phyloP scores from a whole-genome alignment of 2,888 invertebrate genomes.

The Pollenia angustigena region DNA sequence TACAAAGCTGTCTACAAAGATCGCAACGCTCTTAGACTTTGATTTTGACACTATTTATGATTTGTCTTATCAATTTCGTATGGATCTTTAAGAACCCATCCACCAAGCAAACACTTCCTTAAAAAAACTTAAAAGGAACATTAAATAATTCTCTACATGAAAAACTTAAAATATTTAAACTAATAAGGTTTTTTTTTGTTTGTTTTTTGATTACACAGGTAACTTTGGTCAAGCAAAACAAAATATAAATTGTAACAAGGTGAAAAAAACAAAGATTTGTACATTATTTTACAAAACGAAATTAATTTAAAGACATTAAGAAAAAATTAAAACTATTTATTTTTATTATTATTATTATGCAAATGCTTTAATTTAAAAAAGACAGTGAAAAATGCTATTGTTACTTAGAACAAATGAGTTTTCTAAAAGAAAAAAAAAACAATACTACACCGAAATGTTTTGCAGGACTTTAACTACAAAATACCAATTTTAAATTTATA shows the following conservation, averaged over 20 bases:
- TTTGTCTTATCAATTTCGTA: too few relatives aligned
- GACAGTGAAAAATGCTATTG: conserved; percentile 31
- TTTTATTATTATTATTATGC: neutral
- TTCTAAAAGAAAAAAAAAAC: too few relatives aligned
- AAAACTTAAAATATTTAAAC: conserved; percentile 68
- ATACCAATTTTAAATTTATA: neutral
- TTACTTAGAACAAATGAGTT: neutral
- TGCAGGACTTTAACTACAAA: neutral
- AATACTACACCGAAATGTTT: too few relatives aligned
- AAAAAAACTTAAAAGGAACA: conserved; percentile 57
- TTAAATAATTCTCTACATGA: conserved; percentile 72
- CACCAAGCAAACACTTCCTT: conserved; percentile 32
- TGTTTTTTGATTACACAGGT: conserved; percentile 70
- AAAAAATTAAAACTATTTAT: conserved; percentile 58
- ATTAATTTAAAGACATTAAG: conserved; percentile 63
- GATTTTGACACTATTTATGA: too few relatives aligned
- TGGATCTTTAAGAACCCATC: neutral
- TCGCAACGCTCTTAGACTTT: too few relatives aligned
- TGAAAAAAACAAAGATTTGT: conserved; percentile 66
- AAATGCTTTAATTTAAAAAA: conserved; percentile 14
- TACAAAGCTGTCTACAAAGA: too few relatives aligned
- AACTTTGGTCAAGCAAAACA: conserved; percentile 72
- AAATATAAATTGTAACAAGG: conserved; percentile 66
- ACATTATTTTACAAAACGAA: conserved; percentile 67
- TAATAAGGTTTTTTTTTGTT: conserved; percentile 66